phyloP scores from a whole-genome alignment of 2,797 vertebrate species.

The Gymnopithys bicolor region DNA sequence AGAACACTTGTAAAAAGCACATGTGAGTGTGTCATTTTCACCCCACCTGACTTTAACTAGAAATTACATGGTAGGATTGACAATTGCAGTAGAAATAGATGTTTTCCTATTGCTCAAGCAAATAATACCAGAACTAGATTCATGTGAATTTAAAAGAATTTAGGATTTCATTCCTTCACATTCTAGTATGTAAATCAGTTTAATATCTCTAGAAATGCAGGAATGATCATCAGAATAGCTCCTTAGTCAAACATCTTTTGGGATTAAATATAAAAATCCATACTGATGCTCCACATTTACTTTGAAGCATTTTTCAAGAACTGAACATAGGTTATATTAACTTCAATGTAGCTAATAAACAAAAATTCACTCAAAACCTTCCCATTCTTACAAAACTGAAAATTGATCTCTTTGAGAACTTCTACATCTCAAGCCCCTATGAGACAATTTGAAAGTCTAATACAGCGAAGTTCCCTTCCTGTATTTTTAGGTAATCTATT shows the following conservation, averaged over 20 bases:
- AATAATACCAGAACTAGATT: neutral
- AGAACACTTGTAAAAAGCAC: neutral
- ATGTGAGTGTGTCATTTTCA: neutral
- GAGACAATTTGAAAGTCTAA: neutral
- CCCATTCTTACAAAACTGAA: neutral
- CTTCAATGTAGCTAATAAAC: neutral
- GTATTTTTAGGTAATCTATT: neutral
- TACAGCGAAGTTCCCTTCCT: neutral
- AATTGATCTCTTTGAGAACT: neutral
- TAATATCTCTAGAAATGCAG: neutral
- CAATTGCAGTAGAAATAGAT: neutral
- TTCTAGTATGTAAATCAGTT: neutral
- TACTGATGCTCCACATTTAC: neutral
- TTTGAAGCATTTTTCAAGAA: neutral
- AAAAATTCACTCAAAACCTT: neutral
- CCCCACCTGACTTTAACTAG: neutral
- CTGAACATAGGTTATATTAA: neutral
- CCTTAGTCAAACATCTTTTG: neutral
- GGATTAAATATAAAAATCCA: neutral
- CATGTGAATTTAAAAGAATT: neutral
- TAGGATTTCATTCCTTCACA: neutral
- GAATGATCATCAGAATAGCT: neutral
- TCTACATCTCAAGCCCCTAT: neutral
- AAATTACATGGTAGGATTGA: neutral
- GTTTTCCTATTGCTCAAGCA: neutral